Evolutionary conservation across 2,113 vertebrate species (phyloP).

Genomic region (Lepisosteus oculatus): DNA sequence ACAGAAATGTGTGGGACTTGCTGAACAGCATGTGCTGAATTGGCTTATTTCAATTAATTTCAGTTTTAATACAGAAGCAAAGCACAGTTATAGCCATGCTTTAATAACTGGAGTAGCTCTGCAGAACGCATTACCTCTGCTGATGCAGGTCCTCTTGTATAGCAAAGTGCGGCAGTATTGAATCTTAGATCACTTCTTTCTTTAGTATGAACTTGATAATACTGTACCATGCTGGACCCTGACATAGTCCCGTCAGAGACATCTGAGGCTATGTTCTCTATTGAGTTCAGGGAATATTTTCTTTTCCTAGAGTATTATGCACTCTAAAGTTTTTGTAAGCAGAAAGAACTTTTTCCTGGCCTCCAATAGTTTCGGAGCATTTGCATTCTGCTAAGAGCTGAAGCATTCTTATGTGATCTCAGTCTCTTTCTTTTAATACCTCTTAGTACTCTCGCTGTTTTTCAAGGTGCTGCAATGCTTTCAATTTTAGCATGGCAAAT

Average conservation of each 20-base stretch:
- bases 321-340: no score
- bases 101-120: slow-evolving; percentile 50
- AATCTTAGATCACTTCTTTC: neutral
- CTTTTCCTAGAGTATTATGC: no score
- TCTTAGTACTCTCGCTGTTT: neutral
- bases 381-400: slow-evolving; percentile 49
- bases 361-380: slow-evolving; percentile 36
- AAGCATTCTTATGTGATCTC: slow-evolving; percentile 30
- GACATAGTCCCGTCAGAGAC: neutral
- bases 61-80: slow-evolving; percentile 45
- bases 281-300: no score
- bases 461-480: slow-evolving; percentile 22
- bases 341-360: neutral
- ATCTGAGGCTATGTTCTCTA: no score
- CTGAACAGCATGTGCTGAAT: slow-evolving; percentile 44
- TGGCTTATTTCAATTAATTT: slow-evolving; percentile 59
- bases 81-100: slow-evolving; percentile 49
- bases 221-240: neutral
- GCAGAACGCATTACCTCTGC: slow-evolving; percentile 44
- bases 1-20: slow-evolving; percentile 36
- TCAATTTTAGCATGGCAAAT: slow-evolving; percentile 46
- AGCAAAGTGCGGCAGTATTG: neutral
- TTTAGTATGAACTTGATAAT: neutral
- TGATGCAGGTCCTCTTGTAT: slow-evolving; percentile 30
- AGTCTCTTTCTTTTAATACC: slow-evolving; percentile 8